Evolutionary conservation across 2,797 vertebrate genomes (phyloP), one percentile per base, ranked within the genome.

Genomic region (Tragelaphus eurycerus): DNA sequence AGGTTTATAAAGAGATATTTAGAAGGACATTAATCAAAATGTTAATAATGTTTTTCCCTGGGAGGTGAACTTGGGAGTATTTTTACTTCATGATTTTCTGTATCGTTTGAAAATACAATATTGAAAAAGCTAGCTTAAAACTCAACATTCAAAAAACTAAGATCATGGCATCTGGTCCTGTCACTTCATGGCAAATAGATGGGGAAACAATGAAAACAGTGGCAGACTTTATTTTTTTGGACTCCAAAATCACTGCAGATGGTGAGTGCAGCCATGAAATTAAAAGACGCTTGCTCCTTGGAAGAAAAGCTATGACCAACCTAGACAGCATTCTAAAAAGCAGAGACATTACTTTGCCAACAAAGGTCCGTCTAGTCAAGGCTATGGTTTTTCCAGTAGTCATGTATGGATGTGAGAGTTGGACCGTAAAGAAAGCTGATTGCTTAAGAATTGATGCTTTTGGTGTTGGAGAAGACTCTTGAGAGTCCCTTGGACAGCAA

Each of bases 21-120:
- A 94, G 71, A 93, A 91, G 46, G 16, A 43, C 94, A 84, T 55
- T 94, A n/a, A 71, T 52, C 87, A 89, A 92, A 93, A 64, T 89
- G 60, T 81, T 76, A 86, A 92, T 82, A 90, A 52, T 79, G 50
- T 86, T 62, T 96, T 93, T 90, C 55, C 94, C 82, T 85, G 17
- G 76, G 48, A 94, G 38, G 23, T 85, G 50, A 95, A 92, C 85
- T 96, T 91, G 62, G 81, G 12, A 52, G 12, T 90, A 88, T 88
- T 87, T 95, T 96, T 60, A 83, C 38, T 83, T 96, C 52, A 81
- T 64, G 57, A 83, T 74, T 92, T 92, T 85, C 84, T 74, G 43
- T 81, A 38, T 48, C 82, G 38, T 84, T 91, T 96, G 62, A 43
- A 29, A 83, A 29, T 74, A 78, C 64, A 71, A 38, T 21, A 71